Conservation (phyloP, 1,140 invertebrate species). For the Trachymyrmex septentrionalis region DNA sequence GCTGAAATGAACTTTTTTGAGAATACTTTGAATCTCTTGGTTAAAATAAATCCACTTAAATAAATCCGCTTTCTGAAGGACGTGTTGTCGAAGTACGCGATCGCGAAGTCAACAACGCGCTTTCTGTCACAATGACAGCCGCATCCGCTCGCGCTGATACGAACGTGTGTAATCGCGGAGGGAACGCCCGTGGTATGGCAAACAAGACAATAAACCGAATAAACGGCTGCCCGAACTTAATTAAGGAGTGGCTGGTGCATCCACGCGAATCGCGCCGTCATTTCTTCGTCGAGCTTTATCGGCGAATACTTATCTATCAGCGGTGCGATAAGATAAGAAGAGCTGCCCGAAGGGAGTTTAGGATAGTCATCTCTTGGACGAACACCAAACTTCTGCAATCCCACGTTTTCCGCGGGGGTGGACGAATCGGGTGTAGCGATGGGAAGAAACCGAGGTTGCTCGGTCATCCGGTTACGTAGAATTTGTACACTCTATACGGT, state of each 20-base stretch:
- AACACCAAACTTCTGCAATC: slow-evolving; percentile 75
- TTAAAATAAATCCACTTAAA: background rate
- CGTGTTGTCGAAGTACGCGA: slow-evolving; percentile 27
- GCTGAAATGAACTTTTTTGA: background rate
- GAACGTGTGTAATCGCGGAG: slow-evolving; percentile 53
- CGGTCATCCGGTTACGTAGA: background rate
- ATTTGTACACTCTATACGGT: slow-evolving; percentile 1
- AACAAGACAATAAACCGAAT: slow-evolving; percentile 77
- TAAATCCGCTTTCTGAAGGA: slow-evolving; percentile 2
- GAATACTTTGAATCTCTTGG: slow-evolving; percentile 9
- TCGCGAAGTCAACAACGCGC: slow-evolving; percentile 11
- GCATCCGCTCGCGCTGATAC: slow-evolving; percentile 29
- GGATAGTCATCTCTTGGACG: slow-evolving; percentile 80
- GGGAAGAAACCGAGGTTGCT: slow-evolving; percentile 50
- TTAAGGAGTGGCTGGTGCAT: slow-evolving; percentile 83
- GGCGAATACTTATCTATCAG: slow-evolving; percentile 80
- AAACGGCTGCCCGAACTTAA: slow-evolving; percentile 81
- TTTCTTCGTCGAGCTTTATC: slow-evolving; percentile 76
- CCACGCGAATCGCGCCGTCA: slow-evolving; percentile 79
- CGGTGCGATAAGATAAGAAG: slow-evolving; percentile 83
- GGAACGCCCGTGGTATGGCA: slow-evolving; percentile 61
- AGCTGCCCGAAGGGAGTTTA: slow-evolving; percentile 72
- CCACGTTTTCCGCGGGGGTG: slow-evolving; percentile 69
- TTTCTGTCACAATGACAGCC: slow-evolving; percentile 47
- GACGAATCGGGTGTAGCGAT: slow-evolving; percentile 63